Conservation (phyloP, 2,797 vertebrate genomes). For the Tapirus indicus region DNA sequence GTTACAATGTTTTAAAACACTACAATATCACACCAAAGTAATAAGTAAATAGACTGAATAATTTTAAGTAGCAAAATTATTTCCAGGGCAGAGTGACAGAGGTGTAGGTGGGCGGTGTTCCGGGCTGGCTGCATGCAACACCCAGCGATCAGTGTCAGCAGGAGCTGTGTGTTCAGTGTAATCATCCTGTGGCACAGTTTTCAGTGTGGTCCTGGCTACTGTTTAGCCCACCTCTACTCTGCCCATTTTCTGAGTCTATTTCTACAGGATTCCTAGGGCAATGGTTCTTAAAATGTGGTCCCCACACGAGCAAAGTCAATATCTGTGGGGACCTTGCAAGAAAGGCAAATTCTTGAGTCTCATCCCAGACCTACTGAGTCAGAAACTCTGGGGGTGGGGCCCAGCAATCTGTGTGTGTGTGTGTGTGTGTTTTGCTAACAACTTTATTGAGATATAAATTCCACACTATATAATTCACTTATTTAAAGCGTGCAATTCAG, state of each 20-base stretch:
- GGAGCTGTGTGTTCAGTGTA: background rate
- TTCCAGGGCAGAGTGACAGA: background rate
- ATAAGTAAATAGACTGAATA: background rate
- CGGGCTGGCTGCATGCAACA: fast-evolving
- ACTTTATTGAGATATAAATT: background rate
- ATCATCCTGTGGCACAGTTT: background rate
- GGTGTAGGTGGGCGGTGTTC: background rate
- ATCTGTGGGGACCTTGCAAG: background rate
- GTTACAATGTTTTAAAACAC: background rate
- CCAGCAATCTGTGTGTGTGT: background rate
- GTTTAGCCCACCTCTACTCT: background rate
- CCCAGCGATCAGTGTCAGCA: fast-evolving
- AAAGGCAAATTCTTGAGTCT: background rate
- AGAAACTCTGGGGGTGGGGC: background rate
- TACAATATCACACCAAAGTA: background rate
- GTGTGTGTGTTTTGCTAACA: background rate
- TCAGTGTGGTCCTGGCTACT: background rate
- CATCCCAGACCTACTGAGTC: too few species aligned
- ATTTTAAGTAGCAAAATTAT: background rate
- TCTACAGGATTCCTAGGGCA: background rate
- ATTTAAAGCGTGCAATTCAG: background rate
- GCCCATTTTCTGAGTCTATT: background rate
- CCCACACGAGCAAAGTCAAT: background rate
- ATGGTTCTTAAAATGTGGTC: background rate
- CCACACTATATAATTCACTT: background rate